phyloP scores from a whole-genome alignment of 2,113 vertebrate genomes.

The Petroica traversi region DNA sequence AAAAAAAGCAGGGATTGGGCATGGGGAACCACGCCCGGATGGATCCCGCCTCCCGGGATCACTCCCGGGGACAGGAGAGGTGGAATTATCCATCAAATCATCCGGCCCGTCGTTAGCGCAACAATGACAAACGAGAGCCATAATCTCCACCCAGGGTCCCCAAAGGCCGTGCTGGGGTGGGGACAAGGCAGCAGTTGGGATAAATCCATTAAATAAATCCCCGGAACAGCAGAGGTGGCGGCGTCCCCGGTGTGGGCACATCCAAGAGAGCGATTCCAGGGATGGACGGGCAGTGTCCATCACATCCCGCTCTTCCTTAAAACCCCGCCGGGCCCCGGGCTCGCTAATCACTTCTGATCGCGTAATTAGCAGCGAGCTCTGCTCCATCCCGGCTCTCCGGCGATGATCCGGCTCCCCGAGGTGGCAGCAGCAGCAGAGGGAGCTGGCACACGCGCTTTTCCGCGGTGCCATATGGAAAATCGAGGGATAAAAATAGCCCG shows the following conservation, averaged over 20 bases:
- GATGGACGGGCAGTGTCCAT: accelerated
- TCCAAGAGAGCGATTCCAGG: background rate
- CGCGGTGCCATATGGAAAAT: background rate
- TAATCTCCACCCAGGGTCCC: background rate
- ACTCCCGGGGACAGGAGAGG: accelerated
- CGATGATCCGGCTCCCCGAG: background rate
- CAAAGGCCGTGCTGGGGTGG: background rate
- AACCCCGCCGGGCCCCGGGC: background rate
- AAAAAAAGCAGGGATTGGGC: background rate
- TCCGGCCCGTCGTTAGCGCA: background rate
- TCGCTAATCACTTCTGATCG: background rate
- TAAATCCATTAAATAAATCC: background rate
- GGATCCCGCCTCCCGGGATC: background rate
- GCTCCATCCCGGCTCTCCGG: background rate
- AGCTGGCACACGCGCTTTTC: background rate
- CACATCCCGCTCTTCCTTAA: background rate
- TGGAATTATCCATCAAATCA: background rate
- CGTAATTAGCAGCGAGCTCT: background rate
- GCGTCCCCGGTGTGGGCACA: accelerated
- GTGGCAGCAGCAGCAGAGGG: background rate
- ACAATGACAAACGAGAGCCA: background rate
- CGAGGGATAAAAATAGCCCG: background rate
- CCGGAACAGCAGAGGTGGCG: background rate
- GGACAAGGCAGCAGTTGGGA: background rate
- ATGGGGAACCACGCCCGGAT: accelerated